phyloP scores from a whole-genome alignment of 2,797 vertebrate genomes.

The Myioborus melanocephalus region DNA sequence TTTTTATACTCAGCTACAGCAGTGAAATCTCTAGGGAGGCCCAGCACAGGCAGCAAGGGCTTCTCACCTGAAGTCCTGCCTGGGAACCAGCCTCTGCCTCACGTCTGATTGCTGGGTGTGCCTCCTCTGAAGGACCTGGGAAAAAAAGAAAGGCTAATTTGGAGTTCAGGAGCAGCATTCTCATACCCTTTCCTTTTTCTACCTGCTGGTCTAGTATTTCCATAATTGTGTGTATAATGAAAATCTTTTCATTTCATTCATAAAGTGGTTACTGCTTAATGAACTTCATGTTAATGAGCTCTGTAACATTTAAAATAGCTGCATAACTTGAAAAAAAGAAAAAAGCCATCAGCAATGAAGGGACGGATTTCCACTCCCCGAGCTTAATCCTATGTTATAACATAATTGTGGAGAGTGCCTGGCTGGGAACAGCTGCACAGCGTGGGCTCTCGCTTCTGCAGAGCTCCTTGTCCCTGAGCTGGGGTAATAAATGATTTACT shows the following conservation, averaged over 20 bases:
- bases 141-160: not conserved
- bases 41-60: not conserved
- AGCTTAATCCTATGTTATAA: slow-evolving; percentile 17
- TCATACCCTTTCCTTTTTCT: slow-evolving; percentile 10
- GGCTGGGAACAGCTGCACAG: slow-evolving; percentile 53
- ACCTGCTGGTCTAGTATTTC: slow-evolving; percentile 38
- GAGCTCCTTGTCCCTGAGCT: slow-evolving; percentile 3
- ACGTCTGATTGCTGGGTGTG: not conserved
- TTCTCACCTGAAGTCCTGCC: not conserved
- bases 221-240: slow-evolving; percentile 15
- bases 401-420: slow-evolving; percentile 27
- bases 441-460: not conserved
- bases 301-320: slow-evolving; percentile 37
- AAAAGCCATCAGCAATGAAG: not conserved
- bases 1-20: not conserved
- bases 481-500: slow-evolving; percentile 59
- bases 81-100: slow-evolving; percentile 6
- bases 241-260: slow-evolving; percentile 29
- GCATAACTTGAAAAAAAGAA: not conserved
- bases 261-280: slow-evolving; percentile 31
- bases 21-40: not conserved
- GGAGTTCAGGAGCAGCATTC: not conserved
- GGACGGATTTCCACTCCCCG: not conserved
- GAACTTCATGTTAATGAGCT: slow-evolving; percentile 18
- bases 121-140: not conserved